A percentile compares a stretch with the other conserved stretches of the same genome.
phyloP scores from a whole-genome alignment of 2,113 vertebrate species.

The Pelodiscus sinensis region DNA sequence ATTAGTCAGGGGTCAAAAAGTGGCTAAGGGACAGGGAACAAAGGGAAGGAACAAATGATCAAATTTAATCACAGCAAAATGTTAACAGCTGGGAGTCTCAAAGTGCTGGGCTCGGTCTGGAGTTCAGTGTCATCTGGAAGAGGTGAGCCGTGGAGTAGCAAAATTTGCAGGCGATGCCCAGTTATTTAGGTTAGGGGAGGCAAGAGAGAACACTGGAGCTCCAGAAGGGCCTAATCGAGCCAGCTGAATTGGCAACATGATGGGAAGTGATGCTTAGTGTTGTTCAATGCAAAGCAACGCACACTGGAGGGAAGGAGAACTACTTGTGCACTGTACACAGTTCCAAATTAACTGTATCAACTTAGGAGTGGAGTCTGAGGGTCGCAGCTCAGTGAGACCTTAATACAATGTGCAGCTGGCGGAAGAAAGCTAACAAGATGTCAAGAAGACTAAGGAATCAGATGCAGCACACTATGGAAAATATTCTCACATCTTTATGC shows the following conservation, averaged over 20 bases:
- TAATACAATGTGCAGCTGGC: neutral
- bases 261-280: neutral
- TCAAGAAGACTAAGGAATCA: neutral
- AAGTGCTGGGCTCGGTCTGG: constrained; percentile 30
- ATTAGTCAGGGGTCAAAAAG: fast-evolving
- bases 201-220: neutral
- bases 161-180: fast-evolving
- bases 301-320: fast-evolving
- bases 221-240: neutral
- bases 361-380: neutral
- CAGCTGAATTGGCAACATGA: fast-evolving
- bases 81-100: constrained; percentile 31
- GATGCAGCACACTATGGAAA: neutral
- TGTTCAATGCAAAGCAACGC: neutral
- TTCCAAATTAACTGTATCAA: neutral
- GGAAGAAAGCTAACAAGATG: neutral
- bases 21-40: neutral
- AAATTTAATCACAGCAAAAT: neutral
- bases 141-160: neutral
- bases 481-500: constrained; percentile 11
- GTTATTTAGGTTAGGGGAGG: neutral
- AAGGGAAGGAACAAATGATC: neutral
- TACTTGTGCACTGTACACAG: neutral
- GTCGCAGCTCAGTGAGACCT: fast-evolving
- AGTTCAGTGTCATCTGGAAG: constrained; percentile 5